phyloP scores from a whole-genome alignment of 2,797 vertebrate genomes.

The Parauchenoglanis ngamensis region DNA sequence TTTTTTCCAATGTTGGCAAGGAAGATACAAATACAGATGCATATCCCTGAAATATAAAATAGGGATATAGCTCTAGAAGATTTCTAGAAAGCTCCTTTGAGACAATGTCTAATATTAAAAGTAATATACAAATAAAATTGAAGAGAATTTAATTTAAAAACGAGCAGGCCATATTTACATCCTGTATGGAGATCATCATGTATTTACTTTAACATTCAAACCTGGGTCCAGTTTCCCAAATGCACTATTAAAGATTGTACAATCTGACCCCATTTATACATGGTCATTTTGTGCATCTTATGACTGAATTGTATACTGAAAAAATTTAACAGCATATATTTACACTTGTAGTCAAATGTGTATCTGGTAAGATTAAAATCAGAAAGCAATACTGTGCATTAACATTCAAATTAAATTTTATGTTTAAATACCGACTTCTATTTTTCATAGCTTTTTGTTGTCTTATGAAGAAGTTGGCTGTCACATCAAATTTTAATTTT shows the following conservation, averaged over 20 bases:
- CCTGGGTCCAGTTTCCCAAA: neutral
- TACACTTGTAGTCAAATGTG: neutral
- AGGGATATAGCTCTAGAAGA: neutral
- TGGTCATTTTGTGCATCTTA: neutral
- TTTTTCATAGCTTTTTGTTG: neutral
- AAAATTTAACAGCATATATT: neutral
- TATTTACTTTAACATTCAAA: neutral
- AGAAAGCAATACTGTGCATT: neutral
- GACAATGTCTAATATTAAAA: neutral
- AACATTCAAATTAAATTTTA: neutral
- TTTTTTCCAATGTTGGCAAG: neutral
- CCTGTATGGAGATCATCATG: neutral
- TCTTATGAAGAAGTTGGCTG: neutral
- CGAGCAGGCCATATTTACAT: neutral
- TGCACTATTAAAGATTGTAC: neutral
- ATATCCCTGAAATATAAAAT: neutral
- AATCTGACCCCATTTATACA: neutral
- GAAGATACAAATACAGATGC: neutral
- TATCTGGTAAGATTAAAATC: neutral
- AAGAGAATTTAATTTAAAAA: neutral
- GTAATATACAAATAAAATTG: neutral
- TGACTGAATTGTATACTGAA: neutral
- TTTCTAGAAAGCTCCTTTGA: neutral
- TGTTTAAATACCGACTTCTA: neutral
- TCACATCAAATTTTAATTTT: neutral